Evolutionary conservation across 2,888 invertebrate genomes (phyloP).

Genomic region (Mylabris sibirica): DNA sequence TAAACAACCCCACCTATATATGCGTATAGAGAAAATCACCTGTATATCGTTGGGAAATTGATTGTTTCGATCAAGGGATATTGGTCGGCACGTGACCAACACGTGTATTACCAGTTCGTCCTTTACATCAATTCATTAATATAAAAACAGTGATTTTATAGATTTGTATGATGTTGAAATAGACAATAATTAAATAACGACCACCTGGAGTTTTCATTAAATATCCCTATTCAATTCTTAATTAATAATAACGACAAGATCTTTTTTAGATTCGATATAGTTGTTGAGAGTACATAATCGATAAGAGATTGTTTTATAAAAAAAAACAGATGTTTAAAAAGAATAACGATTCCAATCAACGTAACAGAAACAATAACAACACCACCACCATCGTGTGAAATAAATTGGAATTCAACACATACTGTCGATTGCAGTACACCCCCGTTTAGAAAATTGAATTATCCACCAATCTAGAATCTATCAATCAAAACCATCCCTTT

Average conservation of each 20-base stretch:
- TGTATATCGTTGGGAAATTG: constrained; percentile 2
- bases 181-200: neutral
- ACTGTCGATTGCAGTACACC: constrained; percentile 48
- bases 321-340: neutral
- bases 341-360: neutral
- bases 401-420: constrained; percentile 48
- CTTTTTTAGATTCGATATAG: neutral
- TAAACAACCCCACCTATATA: neutral
- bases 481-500: constrained; percentile 13
- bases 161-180: neutral
- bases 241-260: neutral
- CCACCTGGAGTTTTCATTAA: constrained; percentile 4
- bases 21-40: neutral
- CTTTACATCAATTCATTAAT: neutral
- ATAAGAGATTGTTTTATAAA: neutral
- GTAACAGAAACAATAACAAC: neutral
- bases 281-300: neutral
- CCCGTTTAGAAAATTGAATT: constrained; percentile 47
- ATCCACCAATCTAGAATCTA: constrained; percentile 22
- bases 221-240: neutral
- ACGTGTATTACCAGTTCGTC: neutral
- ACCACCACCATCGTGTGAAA: constrained; percentile 17
- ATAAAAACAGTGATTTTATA: constrained; percentile 2
- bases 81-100: neutral
- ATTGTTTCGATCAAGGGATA: constrained; percentile 13